Evolutionary conservation across 2,888 invertebrate genomes (phyloP), one percentile per base, ranked within the genome.

Genomic region (Polietes domitor): DNA sequence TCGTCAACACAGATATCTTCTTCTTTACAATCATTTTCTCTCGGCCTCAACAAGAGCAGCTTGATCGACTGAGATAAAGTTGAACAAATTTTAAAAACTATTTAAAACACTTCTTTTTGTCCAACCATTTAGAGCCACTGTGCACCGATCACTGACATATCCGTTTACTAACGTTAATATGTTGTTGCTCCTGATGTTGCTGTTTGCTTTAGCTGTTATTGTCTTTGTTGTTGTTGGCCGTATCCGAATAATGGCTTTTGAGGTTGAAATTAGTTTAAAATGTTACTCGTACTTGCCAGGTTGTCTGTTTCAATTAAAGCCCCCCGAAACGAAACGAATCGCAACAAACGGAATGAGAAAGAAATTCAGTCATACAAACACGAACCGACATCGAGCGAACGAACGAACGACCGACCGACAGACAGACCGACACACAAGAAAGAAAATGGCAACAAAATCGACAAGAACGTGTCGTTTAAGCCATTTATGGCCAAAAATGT

Each of bases 221-320:
- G 70, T 7, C 15, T 58, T 74, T 75, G 79, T 68, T 73, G 53
- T 77, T 80, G 61, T 53, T 73, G 47, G 24, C 55, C 47, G 47
- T 75, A 71, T 75, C 41, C 76, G 24, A 58, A 68, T 73, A 77
- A 75, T 63, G 24, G 73, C 61, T 71, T 80, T 83, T 47, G 70
- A 84, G 76, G 76, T 81, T 81, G 84, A 84, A 84, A 81, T 84
- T 81, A 79, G 78, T 84, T 84, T 81, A 73, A 78, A 84, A 84
- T 77, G 85, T 82, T 65, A 65, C 37, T 41, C 68, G 68, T 24
- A 68, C 68, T 68, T 86, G 86, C 85, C 86, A 84, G 76, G 80
- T 85, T 86, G 86, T 86, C 86, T 85, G 86, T 85, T 83, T 85
- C 85, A 86, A 86, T 86, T 86, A 85, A 86, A 86, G 79, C 10